Conservation (phyloP, 1,140 invertebrate species). For the Drosophila nikananu region DNA sequence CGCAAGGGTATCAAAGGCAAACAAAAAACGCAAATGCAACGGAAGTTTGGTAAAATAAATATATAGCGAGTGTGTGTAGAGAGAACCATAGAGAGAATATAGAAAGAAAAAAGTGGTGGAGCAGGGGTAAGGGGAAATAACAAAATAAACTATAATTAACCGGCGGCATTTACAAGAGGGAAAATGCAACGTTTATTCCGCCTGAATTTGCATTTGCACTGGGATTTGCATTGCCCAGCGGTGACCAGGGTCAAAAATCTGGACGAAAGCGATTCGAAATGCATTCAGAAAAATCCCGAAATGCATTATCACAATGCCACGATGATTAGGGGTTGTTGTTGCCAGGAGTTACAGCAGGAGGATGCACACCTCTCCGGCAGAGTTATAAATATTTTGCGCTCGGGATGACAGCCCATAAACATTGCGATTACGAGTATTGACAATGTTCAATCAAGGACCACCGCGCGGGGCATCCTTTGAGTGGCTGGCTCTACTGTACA, state of each 20-base stretch:
- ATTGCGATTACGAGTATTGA: slow-evolving; percentile 50
- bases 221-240: slow-evolving; percentile 59
- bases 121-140: slow-evolving; percentile 24
- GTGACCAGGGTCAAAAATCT: slow-evolving; percentile 41
- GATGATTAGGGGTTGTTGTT: slow-evolving; percentile 68
- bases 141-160: slow-evolving; percentile 77
- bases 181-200: slow-evolving; percentile 61
- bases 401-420: slow-evolving; percentile 75
- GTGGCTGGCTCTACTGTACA: slow-evolving; percentile 43
- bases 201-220: slow-evolving; percentile 70
- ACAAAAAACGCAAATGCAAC: slow-evolving; percentile 47
- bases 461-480: slow-evolving; percentile 40
- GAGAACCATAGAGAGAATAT: slow-evolving; percentile 16
- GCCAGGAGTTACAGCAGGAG: slow-evolving; percentile 10
- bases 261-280: slow-evolving; percentile 50
- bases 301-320: slow-evolving; percentile 47
- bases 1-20: slow-evolving; percentile 25
- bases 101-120: slow-evolving; percentile 15
- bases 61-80: slow-evolving; percentile 33
- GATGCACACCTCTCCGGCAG: slow-evolving; percentile 30
- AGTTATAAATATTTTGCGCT: slow-evolving; percentile 80
- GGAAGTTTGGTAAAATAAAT: slow-evolving; percentile 53
- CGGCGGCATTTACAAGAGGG: slow-evolving; percentile 25
- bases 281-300: slow-evolving; percentile 46
- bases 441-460: slow-evolving; percentile 57